phyloP scores from a whole-genome alignment of 2,888 invertebrate genomes.

The Hesperia comma region DNA sequence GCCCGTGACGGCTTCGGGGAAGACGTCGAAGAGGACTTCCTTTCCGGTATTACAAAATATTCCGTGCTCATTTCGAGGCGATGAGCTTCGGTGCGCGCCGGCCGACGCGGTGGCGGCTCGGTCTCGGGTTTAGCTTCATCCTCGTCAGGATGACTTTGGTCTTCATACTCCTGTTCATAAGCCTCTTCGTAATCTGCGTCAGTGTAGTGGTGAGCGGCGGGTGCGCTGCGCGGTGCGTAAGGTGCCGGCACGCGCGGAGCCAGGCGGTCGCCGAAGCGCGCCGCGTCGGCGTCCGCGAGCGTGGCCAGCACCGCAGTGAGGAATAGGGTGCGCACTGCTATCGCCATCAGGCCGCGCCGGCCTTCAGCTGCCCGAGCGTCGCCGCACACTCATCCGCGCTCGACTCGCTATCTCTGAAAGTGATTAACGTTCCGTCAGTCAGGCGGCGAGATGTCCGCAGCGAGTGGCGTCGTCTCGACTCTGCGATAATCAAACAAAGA shows the following conservation, averaged over 20 bases:
- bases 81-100: slow-evolving; percentile 75
- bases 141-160: slow-evolving; percentile 57
- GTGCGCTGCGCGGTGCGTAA: slow-evolving; percentile 68
- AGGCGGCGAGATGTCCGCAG: slow-evolving; percentile 50
- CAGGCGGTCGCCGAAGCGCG: slow-evolving; percentile 73
- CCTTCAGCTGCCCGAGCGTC: slow-evolving; percentile 68
- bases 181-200: slow-evolving; percentile 65
- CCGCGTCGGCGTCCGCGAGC: slow-evolving; percentile 59
- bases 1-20: slow-evolving; percentile 65
- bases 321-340: slow-evolving; percentile 65
- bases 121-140: slow-evolving; percentile 55
- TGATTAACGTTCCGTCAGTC: slow-evolving; percentile 56
- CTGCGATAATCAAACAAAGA: slow-evolving; percentile 69
- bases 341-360: slow-evolving; percentile 73
- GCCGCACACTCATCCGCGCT: slow-evolving; percentile 65
- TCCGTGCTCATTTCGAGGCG: slow-evolving; percentile 93
- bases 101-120: slow-evolving; percentile 63
- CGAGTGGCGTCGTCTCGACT: slow-evolving; percentile 59
- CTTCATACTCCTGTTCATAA: slow-evolving; percentile 69
- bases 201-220: slow-evolving; percentile 54
- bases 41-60: slow-evolving; percentile 90
- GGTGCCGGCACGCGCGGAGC: slow-evolving; percentile 72
- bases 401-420: slow-evolving; percentile 64
- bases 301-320: slow-evolving; percentile 64
- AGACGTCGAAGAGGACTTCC: slow-evolving; percentile 58